Conservation (phyloP, 2,888 invertebrate species). For the Scaptomyza flava region DNA sequence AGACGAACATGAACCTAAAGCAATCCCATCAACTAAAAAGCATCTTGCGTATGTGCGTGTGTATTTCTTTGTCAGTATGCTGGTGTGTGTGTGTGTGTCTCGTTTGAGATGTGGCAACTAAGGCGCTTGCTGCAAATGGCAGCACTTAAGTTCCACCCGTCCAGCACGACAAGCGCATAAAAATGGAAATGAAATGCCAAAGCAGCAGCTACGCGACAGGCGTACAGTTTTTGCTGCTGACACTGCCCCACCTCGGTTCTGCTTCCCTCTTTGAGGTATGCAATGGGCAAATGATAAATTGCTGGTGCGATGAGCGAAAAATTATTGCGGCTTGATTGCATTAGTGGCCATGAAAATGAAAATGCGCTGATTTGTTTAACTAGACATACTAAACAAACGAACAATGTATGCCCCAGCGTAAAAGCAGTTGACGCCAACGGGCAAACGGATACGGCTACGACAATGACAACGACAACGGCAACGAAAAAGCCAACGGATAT, state of each 20-base stretch:
- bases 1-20: constrained; percentile 57
- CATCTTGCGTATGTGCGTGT: constrained; percentile 50
- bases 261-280: constrained; percentile 26
- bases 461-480: background rate
- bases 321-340: constrained; percentile 76
- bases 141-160: constrained; percentile 67
- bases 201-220: constrained; percentile 38
- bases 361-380: constrained; percentile 72
- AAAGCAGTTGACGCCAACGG: constrained; percentile 17
- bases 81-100: constrained; percentile 32
- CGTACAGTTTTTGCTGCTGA: constrained; percentile 39
- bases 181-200: constrained; percentile 79
- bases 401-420: constrained; percentile 23
- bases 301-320: constrained; percentile 60
- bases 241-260: background rate
- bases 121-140: constrained; percentile 75
- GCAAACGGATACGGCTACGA: constrained; percentile 23
- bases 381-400: constrained; percentile 23
- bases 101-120: constrained; percentile 68
- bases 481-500: constrained; percentile 15
- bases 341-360: constrained; percentile 71
- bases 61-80: constrained; percentile 2
- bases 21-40: constrained; percentile 78
- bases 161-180: constrained; percentile 71
- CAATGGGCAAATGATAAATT: constrained; percentile 72